Evolutionary conservation across 2,888 invertebrate genomes (phyloP).

Genomic region (Andrena marginata): DNA sequence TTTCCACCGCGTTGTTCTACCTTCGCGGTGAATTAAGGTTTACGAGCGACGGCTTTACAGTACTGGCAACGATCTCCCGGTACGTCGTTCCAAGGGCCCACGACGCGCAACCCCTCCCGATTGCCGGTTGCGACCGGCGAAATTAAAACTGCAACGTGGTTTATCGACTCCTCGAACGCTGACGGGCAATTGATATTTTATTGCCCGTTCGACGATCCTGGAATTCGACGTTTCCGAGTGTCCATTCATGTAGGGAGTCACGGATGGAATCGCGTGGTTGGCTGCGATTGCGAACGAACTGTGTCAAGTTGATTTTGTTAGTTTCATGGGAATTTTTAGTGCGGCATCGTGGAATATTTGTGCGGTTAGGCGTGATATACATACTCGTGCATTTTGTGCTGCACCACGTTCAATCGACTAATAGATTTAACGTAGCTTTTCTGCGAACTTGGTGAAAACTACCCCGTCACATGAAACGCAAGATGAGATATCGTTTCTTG

Average conservation of each 20-base stretch:
- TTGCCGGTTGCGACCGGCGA: slow-evolving; percentile 9
- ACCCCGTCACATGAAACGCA: too few species aligned
- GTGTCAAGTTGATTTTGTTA: background rate
- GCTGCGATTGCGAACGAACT: background rate
- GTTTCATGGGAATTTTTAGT: too few species aligned
- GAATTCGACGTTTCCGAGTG: slow-evolving; percentile 13
- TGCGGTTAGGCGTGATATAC: too few species aligned
- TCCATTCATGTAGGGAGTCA: background rate
- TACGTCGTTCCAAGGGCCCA: background rate
- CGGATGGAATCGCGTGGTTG: background rate
- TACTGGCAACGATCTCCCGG: slow-evolving; percentile 1
- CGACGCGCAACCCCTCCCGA: slow-evolving; percentile 21
- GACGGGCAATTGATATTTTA: slow-evolving; percentile 28
- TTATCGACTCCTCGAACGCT: slow-evolving; percentile 18
- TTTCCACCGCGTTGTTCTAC: slow-evolving; percentile 14
- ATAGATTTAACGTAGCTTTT: too few species aligned
- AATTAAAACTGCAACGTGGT: slow-evolving; percentile 43
- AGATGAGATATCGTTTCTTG: too few species aligned
- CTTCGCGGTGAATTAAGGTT: slow-evolving; percentile 48
- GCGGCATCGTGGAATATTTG: too few species aligned
- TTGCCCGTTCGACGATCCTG: background rate
- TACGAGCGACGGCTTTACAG: slow-evolving; percentile 36
- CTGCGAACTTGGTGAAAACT: too few species aligned
- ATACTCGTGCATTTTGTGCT: too few species aligned
- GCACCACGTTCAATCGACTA: too few species aligned